phyloP scores from a whole-genome alignment of 2,888 invertebrate genomes.

The Teleogryllus oceanicus region DNA sequence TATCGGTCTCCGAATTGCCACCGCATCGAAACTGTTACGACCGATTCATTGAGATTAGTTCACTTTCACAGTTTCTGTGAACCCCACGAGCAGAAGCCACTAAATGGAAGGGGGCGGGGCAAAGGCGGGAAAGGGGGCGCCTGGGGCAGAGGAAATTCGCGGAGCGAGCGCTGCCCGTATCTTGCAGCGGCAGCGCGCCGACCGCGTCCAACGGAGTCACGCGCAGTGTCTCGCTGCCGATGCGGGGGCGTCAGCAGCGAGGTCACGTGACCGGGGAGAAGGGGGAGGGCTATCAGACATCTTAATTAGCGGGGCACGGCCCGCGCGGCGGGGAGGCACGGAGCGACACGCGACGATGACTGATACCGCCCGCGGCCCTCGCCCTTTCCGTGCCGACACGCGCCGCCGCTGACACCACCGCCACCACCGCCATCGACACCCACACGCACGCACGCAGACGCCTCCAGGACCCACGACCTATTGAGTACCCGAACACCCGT shows the following conservation, averaged over 20 bases:
- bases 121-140: not conserved
- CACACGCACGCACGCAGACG: not conserved
- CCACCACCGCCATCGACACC: not conserved
- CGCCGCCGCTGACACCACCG: not conserved
- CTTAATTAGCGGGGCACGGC: slow-evolving; percentile 18
- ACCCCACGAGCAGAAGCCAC: not conserved
- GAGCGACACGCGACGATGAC: not conserved
- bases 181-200: not conserved
- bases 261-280: not conserved
- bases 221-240: not conserved
- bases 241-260: not conserved
- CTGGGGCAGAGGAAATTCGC: not conserved
- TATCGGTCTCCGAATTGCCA: not conserved
- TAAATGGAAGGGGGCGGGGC: not conserved
- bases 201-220: not conserved
- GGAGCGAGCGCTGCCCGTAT: not conserved
- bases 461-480: not conserved
- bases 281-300: not conserved
- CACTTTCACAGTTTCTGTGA: not conserved
- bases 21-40: not conserved
- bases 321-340: not conserved
- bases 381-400: no score
- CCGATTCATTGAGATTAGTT: not conserved
- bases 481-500: no score
- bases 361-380: not conserved